Percentiles rank a stretch among this genome's conserved stretches.
Conservation (phyloP, 2,113 vertebrate genomes). For the Paramisgurnus dabryanus region DNA sequence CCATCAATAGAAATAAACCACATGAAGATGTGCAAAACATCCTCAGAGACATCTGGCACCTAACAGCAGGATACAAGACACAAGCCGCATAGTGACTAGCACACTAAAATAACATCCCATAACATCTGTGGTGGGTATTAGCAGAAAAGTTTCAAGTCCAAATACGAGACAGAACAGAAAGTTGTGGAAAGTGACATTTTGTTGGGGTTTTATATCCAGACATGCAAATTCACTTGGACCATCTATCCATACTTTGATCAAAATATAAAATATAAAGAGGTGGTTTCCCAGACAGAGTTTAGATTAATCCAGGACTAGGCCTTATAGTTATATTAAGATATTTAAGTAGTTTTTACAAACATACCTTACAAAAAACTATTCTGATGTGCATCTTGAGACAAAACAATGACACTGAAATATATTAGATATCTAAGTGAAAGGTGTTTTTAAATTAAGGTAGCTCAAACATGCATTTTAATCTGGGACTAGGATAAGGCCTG, state of each 20-base stretch:
- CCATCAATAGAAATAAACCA: not conserved
- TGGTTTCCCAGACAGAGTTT: too few species aligned
- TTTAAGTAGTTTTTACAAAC: too few species aligned
- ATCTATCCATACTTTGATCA: not conserved
- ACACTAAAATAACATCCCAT: not conserved
- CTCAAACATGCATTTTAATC: too few species aligned
- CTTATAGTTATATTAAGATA: too few species aligned
- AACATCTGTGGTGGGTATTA: not conserved
- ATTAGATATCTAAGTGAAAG: too few species aligned
- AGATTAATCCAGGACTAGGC: too few species aligned
- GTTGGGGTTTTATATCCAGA: not conserved
- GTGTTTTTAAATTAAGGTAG: too few species aligned
- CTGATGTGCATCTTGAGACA: too few species aligned
- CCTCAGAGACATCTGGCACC: not conserved
- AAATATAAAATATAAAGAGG: not conserved
- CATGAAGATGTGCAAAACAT: not conserved
- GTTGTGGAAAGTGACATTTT: not conserved
- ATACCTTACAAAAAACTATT: too few species aligned
- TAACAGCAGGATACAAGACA: not conserved
- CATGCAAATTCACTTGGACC: not conserved
- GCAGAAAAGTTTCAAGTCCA: not conserved
- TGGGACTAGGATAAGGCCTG: too few species aligned
- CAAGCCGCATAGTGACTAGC: not conserved
- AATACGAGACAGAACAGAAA: not conserved
- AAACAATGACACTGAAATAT: too few species aligned